Base-by-base conservation (phyloP, 2,113 vertebrate genomes). In the Ammospiza caudacuta region DNA sequence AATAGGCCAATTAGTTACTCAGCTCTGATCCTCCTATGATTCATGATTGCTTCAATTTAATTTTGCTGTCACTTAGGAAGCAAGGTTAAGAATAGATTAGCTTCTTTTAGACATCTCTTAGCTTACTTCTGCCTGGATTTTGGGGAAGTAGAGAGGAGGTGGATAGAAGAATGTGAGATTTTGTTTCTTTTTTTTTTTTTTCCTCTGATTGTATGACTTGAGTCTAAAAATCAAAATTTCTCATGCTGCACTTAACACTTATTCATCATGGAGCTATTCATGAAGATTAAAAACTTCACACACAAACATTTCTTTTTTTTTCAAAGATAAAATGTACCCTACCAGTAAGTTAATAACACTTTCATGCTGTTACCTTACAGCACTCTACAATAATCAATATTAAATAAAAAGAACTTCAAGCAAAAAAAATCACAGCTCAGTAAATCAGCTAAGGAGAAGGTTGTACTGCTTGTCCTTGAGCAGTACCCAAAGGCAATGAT, bases 1-100 rank as follows among this genome's bases (percentile, higher is more conserved):
- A 98, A 98, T 97, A 98, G 97, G 95, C 97, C 98, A 98, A 98
- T 98, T 98, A 98, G 98, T 98, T 97, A 97, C 93, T 92, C 95
- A 96, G 75, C 94, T 97, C 96, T 95, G 95, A 97, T 97, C 97
- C 89, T 96, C 89, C 96, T 94, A 93, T 97, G 97, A 97, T 97
- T 97, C 95, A 93, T 97, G 96, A 98, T 98, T 97, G 96, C 97
- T 95, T 97, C 95, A 92, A 96, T 98, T 98, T 98, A 98, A 98
- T 98, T 98, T 96, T 96, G 89, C 97, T 98, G 96, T 97, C 97
- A 97, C 66, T 98, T 97, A 92, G 51, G 79, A 94, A 96, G 91
- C 95, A 93, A 97, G 94, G 96, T 98, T 98, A 98, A 97, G 96
- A 97, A 98, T 97, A 97, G 97, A 97, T 97, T 95, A 96, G 83